These are phyloP conservation scores for Drosophila greeni DNA, from an alignment of 2,888 invertebrate species.

Conservation along the genomic window DNA sequence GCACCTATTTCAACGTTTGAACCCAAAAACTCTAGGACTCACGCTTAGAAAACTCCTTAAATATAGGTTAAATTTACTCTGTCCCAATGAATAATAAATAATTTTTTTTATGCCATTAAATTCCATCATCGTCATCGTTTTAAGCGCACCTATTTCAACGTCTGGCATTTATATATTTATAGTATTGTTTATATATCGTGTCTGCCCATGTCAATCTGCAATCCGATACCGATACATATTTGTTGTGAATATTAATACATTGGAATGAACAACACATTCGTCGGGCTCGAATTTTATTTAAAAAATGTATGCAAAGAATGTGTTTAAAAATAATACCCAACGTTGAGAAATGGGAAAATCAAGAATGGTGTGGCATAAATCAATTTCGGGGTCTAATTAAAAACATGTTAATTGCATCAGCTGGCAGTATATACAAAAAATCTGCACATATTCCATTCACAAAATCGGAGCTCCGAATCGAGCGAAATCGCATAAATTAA, in stretches of 20 bases:
- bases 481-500: constrained; percentile 34
- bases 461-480: constrained; percentile 23
- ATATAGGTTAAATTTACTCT: not conserved
- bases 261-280: constrained; percentile 38
- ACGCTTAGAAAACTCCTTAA: too few relatives aligned
- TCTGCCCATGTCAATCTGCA: constrained; percentile 8
- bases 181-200: too few relatives aligned
- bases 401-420: constrained; percentile 62
- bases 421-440: constrained; percentile 13
- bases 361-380: constrained; percentile 59
- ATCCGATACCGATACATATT: constrained; percentile 13
- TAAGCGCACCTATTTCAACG: not conserved
- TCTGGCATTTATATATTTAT: constrained; percentile 9
- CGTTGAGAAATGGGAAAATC: constrained; percentile 48
- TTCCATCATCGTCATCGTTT: not conserved
- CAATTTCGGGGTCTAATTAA: constrained; percentile 64
- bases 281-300: constrained; percentile 49
- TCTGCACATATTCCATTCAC: constrained; percentile 34
- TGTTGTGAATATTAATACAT: constrained; percentile 18
- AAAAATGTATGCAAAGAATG: constrained; percentile 13
- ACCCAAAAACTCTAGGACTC: too few relatives aligned
- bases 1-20: not conserved
- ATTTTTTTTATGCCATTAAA: not conserved
- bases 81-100: not conserved
- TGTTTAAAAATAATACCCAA: constrained; percentile 51